Percentiles rank a stretch among this genome's conserved stretches.
These are phyloP conservation scores for Drosophila mayaguana DNA, from an alignment of 2,888 invertebrate species.

Conservation along the genomic window DNA sequence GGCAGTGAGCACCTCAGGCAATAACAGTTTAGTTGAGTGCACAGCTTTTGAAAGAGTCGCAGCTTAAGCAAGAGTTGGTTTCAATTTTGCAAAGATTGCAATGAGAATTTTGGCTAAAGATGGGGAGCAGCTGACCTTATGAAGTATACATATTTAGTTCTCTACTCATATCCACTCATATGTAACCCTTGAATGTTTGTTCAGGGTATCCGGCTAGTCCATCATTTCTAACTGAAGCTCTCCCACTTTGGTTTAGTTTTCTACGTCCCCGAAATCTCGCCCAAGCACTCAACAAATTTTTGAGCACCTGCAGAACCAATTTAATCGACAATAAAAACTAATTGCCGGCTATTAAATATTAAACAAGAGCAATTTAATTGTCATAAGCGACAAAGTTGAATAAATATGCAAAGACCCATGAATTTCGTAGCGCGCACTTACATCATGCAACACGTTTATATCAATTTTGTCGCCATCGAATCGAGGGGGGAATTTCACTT, in stretches of 20 bases:
- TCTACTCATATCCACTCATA: too few relatives aligned
- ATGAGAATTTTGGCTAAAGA: not conserved
- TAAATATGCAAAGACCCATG: conserved; percentile 20
- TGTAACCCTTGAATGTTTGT: too few relatives aligned
- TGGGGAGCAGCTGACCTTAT: not conserved
- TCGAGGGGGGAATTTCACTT: not conserved
- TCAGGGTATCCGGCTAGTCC: not conserved
- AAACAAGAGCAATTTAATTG: conserved; percentile 27
- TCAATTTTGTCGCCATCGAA: conserved; percentile 8
- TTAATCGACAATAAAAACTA: conserved; percentile 27
- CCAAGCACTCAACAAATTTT: conserved; percentile 19
- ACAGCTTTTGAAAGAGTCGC: conserved; percentile 4
- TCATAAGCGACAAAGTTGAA: conserved; percentile 17
- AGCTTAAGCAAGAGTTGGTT: conserved; percentile 42
- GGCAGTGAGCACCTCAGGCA: conserved; percentile 2
- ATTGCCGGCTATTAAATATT: conserved; percentile 42
- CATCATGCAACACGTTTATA: conserved; percentile 2
- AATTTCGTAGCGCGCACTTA: conserved; percentile 13
- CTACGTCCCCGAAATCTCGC: conserved; percentile 27
- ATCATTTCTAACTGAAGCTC: not conserved
- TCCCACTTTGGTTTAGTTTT: conserved; percentile 4
- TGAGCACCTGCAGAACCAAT: conserved; percentile 15
- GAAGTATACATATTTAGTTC: not conserved
- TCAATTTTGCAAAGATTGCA: too few relatives aligned
- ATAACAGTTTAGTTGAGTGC: conserved; percentile 7